Evolutionary conservation across 2,888 invertebrate species (phyloP).

Genomic region (Pandemis heparana): DNA sequence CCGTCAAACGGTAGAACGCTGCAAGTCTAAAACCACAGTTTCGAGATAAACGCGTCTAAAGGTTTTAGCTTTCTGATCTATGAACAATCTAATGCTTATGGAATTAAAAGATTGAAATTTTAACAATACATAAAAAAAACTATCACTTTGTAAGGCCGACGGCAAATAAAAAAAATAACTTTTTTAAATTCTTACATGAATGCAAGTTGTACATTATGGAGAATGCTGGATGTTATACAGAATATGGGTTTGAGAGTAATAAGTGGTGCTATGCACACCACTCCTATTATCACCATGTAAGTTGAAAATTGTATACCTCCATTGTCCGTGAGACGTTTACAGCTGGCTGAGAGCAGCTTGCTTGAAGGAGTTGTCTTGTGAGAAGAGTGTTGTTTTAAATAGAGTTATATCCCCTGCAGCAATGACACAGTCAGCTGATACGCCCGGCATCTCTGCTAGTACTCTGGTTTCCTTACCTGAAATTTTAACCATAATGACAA

Average conservation of each 20-base stretch:
- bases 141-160: too few species aligned
- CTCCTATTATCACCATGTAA: slow-evolving; percentile 46
- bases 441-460: too few species aligned
- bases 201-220: slow-evolving; percentile 13
- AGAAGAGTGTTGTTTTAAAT: background rate
- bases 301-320: slow-evolving; percentile 25
- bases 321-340: slow-evolving; percentile 27
- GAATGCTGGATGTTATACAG: slow-evolving; percentile 43
- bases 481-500: too few species aligned
- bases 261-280: slow-evolving; percentile 39
- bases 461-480: too few species aligned
- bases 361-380: background rate
- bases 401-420: background rate
- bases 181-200: slow-evolving; percentile 37
- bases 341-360: slow-evolving; percentile 11
- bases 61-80: slow-evolving; percentile 21
- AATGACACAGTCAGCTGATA: too few species aligned
- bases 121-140: too few species aligned
- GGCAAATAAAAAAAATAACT: too few species aligned
- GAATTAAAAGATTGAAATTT: too few species aligned
- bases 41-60: too few species aligned
- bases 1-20: too few species aligned
- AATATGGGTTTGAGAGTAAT: slow-evolving; percentile 45
- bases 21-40: too few species aligned
- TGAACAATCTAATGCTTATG: too few species aligned